Evolutionary conservation across 1,140 invertebrate genomes (phyloP), one percentile per base, ranked within the genome.

Genomic region (Meloidogyne exigua): DNA sequence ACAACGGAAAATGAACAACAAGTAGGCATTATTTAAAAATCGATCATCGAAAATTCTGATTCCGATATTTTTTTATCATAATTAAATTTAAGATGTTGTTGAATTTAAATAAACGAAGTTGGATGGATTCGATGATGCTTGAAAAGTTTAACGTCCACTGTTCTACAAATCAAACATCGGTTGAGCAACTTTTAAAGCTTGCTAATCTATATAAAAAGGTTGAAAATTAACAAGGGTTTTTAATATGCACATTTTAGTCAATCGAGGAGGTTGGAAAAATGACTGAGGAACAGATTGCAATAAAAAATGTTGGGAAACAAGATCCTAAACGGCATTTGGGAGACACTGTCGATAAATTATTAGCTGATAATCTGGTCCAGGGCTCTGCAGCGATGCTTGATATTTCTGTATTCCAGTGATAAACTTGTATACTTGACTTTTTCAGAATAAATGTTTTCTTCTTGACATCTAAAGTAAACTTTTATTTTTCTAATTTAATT

Each of bases 261-360:
- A 89, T 99, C 64, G 96, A 99, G 90, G 97, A 99, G 85, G 97
- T 99, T 89, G 96, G 99, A 88, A 98, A 97, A 88, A 98, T 99
- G 95, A 99, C 96, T n/a, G 93, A 95, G 0, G 95, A 99, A 88
- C 96, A 99, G 88, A 89, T 99, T 87, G 96, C 96, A 18, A 98
- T 99, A 82, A 99, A 99, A 88, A 99, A 99, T 90, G 96, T 99
- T 63, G 97, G 97, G 26, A 99, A 99, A 90, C 94, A 97, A 85
- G 96, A 99, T 89, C 97, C 97, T n/a, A 99, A 99, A 89, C 91
- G 97, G 79, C 97, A 99, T 92, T 91, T 99, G 83, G 95, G 98
- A 89, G 96, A 99, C 87, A 95, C 97, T 90, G 96, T 98, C 21
- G 95, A 97, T 89, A 91, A 93, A 68, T 90, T 99, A 32, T 97